These are phyloP conservation scores for Drosophila quadrilineata DNA, from an alignment of 1,140 invertebrate genomes.

Conservation along the genomic window DNA sequence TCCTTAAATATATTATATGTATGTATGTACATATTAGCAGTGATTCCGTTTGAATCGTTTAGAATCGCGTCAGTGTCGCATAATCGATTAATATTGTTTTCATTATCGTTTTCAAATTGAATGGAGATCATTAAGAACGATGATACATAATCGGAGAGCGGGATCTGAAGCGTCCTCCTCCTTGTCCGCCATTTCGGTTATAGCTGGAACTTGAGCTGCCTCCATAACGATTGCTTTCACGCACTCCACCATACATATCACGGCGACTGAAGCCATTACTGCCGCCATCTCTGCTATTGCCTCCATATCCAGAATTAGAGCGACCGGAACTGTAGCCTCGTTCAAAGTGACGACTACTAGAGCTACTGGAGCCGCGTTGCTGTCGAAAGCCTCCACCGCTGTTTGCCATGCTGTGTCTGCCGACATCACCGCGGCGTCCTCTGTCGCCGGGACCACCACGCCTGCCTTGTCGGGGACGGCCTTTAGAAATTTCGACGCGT, in stretches of 20 bases:
- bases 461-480: constrained; percentile 84
- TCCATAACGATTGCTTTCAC: constrained; percentile 81
- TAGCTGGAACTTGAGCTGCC: constrained; percentile 76
- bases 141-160: constrained; percentile 68
- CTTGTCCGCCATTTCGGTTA: constrained; percentile 80
- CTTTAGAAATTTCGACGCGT: constrained; percentile 91
- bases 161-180: constrained; percentile 72
- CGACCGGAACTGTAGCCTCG: constrained; percentile 82
- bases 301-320: constrained; percentile 76
- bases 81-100: constrained; percentile 33
- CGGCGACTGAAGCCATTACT: constrained; percentile 73
- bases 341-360: constrained; percentile 73
- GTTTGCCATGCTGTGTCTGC: constrained; percentile 82
- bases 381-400: constrained; percentile 81
- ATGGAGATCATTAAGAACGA: constrained; percentile 63
- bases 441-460: constrained; percentile 83
- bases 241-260: constrained; percentile 76
- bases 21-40: constrained; percentile 44
- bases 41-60: constrained; percentile 21
- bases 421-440: constrained; percentile 82
- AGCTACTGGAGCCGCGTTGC: constrained; percentile 72
- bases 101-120: constrained; percentile 28
- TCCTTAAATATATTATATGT: constrained; percentile 34
- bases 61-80: constrained; percentile 37
- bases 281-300: constrained; percentile 67